Base-by-base conservation (phyloP, 2,113 vertebrate species). In the Chloebia gouldiae region DNA sequence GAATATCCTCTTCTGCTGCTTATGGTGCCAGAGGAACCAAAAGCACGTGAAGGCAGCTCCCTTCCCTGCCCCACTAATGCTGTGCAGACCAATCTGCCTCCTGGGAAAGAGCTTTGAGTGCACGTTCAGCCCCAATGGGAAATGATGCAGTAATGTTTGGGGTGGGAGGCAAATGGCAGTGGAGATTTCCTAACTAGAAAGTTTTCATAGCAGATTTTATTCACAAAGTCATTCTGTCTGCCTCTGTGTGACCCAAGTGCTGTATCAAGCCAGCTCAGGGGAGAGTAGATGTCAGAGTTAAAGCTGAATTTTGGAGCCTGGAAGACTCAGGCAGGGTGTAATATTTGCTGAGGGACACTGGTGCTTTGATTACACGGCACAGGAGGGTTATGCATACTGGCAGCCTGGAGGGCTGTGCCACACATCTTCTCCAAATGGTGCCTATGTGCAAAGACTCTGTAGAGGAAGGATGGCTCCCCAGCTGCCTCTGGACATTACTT, bases 291-390 rank as follows among this genome's bases (percentile, higher is more conserved):
- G 79, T 88, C 79, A 88, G 51, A 91, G 45, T 39, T 54, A 86
- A 80, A 77, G 92, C 71, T 49, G 85, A 56, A 21, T 94, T 94
- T 95, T 57, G n/a, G 85, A 57, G 71, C 39, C 71, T 86, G 90
- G 63, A 83, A 90, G 39, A 19, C 71, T 86, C 66, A 66, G 79
- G 51, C 60, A 91, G 54, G 22, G 42, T 70, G 44, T 70, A 88
- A 94, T 94, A 63, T 68, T 86, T 96, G 72, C 92, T 86, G 83
- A 93, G 95, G 92, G 94, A 87, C 72, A 22, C 83, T 84, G 86
- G 20, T 81, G 77, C 92, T 95, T 86, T 93, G 88, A 81, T 86
- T 91, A 49, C 69, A 68, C 0, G 1, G 92, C 82, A 45, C 81
- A 78, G 71, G 79, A 83, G 85, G 71, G 39, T 94, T 89, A 5